These are phyloP conservation scores for Hydropotes inermis DNA, from an alignment of 2,113 vertebrate genomes.

Conservation along the genomic window DNA sequence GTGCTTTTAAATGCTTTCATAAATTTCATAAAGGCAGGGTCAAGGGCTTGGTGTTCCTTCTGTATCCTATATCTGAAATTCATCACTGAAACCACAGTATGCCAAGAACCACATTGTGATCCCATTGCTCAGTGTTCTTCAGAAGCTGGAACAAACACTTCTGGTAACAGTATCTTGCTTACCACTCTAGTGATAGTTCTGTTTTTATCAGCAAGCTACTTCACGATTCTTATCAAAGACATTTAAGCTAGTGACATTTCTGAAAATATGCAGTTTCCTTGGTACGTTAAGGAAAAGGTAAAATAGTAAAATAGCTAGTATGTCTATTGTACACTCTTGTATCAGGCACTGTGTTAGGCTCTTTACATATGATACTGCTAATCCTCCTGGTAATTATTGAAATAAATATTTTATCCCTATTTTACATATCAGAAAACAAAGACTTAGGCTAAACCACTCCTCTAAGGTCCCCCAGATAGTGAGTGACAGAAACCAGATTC, in stretches of 20 bases:
- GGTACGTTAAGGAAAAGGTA: not conserved
- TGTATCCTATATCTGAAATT: slow-evolving; percentile 15
- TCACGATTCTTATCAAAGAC: not conserved
- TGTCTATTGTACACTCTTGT: not conserved
- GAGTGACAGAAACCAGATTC: slow-evolving; percentile 33
- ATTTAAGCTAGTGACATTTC: not conserved
- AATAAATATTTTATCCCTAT: not conserved
- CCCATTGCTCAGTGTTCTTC: not conserved
- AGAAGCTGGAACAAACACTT: slow-evolving; percentile 18
- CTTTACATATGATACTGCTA: not conserved
- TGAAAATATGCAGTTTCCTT: not conserved
- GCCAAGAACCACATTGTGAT: slow-evolving; percentile 30
- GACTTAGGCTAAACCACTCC: slow-evolving; percentile 10
- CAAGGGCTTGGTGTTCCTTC: slow-evolving; percentile 19
- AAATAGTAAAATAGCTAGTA: not conserved
- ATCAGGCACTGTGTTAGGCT: not conserved
- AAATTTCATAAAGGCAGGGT: slow-evolving; percentile 11
- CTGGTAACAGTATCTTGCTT: slow-evolving; percentile 25
- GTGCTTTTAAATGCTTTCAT: not conserved
- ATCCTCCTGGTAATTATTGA: not conserved
- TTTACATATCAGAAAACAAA: slow-evolving; percentile 38
- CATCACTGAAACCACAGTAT: not conserved
- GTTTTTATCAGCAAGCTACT: not conserved
- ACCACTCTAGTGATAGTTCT: not conserved
- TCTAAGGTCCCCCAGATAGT: slow-evolving; percentile 4